These are phyloP conservation scores for Drosophila vallismaia DNA, from an alignment of 2,888 invertebrate genomes.

Conservation along the genomic window DNA sequence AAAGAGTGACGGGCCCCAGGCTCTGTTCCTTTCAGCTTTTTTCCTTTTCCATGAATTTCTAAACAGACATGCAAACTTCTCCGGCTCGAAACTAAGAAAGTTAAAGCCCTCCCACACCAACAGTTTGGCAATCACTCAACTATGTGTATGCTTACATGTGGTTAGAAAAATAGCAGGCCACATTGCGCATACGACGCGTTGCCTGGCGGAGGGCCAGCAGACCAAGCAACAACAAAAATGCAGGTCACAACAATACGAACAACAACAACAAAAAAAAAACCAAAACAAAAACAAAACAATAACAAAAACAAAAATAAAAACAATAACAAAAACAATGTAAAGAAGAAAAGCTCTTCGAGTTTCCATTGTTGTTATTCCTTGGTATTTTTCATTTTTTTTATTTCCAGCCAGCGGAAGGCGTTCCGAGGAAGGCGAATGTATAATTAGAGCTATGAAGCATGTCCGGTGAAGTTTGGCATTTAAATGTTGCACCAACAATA, in stretches of 20 bases:
- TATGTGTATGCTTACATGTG: slow-evolving; percentile 36
- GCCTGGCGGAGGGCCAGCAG: slow-evolving; percentile 53
- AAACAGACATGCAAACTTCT: slow-evolving; percentile 71
- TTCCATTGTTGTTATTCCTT: slow-evolving; percentile 36
- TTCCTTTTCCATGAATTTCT: slow-evolving; percentile 54
- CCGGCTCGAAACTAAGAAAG: slow-evolving; percentile 23
- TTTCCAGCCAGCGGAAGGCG: slow-evolving; percentile 58
- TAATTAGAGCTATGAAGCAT: slow-evolving; percentile 80
- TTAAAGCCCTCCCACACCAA: not conserved
- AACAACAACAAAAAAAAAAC: slow-evolving; percentile 29
- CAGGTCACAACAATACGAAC: slow-evolving; percentile 15
- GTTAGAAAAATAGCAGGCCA: slow-evolving; percentile 45
- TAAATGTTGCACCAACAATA: slow-evolving; percentile 67
- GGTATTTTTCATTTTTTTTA: slow-evolving; percentile 18
- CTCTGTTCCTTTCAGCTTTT: not conserved
- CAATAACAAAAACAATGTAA: not conserved
- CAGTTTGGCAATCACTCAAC: slow-evolving; percentile 9
- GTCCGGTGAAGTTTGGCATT: slow-evolving; percentile 79
- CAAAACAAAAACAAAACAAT: slow-evolving; percentile 29
- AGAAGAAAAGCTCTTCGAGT: slow-evolving; percentile 18
- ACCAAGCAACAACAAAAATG: slow-evolving; percentile 30
- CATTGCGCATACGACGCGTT: slow-evolving; percentile 58
- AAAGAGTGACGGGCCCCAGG: slow-evolving; percentile 44
- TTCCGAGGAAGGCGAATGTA: slow-evolving; percentile 75
- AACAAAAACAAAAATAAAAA: slow-evolving; percentile 25